Evolutionary conservation across 2,113 vertebrate species (phyloP), one percentile per base, ranked within the genome.

Genomic region (Genyomyrus donnyi): DNA sequence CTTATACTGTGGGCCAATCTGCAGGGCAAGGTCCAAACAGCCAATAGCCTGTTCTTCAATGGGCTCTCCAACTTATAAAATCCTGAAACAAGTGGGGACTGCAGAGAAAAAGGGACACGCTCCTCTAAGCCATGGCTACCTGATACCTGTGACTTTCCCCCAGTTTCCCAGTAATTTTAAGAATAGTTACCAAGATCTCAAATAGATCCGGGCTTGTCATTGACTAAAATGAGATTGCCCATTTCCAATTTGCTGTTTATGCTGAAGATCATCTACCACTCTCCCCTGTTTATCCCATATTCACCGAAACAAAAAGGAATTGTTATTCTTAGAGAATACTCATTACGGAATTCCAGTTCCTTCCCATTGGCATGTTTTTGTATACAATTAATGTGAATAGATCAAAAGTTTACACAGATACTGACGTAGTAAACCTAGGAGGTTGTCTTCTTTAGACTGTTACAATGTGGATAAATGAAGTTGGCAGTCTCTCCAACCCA

Each of bases 41-140:
- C 85, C 74, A 90, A 93, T 48, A 39, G 85, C 91, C 91, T 91
- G 90, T 91, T 93, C 93, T 80, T 93, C 53, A 91, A 91, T 89
- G 91, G 92, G 90, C 88, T 58, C 92, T 91, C 94, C 95, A 96
- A 80, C 90, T 89, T 94, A 95, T 95, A 95, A 95, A 92, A 93
- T 92, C 91, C 89, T 89, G 86, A 91, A 89, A 56, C 58, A 92
- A 90, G 70, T 84, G 89, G 92, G 93, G 92, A 66, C 89, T 92
- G 91, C 91, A 90, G 89, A 58, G 74, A 88, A 91, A 92, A 92
- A 91, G 91, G 91, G 52, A 91, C 88, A 5, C 39, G 83, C 91
- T 77, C 31, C 35, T 21, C 6, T 45, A 45, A 70, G 89, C 91
- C 93, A 93, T 35, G 93, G 93, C 92, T 11, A 85, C 21, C 24